These are phyloP conservation scores for Lycopodina hypogea DNA, from an alignment of 37 sponge, comb jelly and placozoan species.

Conservation along the genomic window DNA sequence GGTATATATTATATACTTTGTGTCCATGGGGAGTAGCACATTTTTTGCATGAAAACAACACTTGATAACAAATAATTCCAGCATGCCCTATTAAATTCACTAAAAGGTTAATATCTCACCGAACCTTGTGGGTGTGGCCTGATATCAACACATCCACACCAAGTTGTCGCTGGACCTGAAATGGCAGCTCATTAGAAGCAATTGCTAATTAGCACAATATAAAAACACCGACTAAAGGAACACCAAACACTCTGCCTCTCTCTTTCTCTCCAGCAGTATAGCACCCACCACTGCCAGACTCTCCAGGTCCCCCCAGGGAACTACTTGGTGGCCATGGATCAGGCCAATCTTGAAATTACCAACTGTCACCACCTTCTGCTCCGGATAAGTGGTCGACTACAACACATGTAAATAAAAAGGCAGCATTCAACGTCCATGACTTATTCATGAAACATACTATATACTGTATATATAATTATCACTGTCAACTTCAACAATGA, in stretches of 20 bases:
- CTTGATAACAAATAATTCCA: too few relatives aligned
- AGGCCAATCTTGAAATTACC: conserved; percentile 95
- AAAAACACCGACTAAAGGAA: too few relatives aligned
- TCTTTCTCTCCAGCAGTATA: not conserved
- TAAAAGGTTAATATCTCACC: too few relatives aligned
- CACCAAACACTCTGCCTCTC: not conserved
- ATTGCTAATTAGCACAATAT: too few relatives aligned
- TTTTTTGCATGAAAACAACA: too few relatives aligned
- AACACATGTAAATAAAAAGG: conserved; percentile 2
- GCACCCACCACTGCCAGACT: conserved; percentile 78
- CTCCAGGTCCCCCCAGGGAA: conserved; percentile 98
- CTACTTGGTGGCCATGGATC: conserved; percentile 97
- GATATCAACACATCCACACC: conserved; percentile 95
- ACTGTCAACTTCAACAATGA: not conserved
- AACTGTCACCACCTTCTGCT: conserved; percentile 96
- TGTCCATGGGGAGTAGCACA: too few relatives aligned
- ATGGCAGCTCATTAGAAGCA: too few relatives aligned
- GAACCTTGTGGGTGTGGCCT: conserved; percentile 98
- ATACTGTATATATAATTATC: not conserved
- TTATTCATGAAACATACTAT: not conserved
- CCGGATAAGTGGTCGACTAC: conserved; percentile 80
- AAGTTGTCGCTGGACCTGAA: conserved; percentile 90
- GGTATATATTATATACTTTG: too few relatives aligned
- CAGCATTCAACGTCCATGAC: too few relatives aligned
- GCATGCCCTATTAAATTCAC: too few relatives aligned